phyloP scores from a whole-genome alignment of 2,113 vertebrate species.

The Cairina moschata region DNA sequence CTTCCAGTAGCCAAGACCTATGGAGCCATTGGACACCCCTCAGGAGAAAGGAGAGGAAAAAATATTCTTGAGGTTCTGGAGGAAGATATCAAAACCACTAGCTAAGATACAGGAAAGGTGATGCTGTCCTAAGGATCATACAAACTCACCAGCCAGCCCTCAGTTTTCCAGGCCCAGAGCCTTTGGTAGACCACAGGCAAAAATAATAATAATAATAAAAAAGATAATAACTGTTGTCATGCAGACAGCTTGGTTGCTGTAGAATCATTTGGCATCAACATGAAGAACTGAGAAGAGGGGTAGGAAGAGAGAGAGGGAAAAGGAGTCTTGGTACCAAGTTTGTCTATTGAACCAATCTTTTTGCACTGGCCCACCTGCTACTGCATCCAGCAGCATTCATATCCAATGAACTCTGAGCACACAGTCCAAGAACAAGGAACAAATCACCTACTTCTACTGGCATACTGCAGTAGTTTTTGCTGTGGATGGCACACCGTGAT shows the following conservation, averaged over 20 bases:
- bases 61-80: not conserved
- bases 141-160: not conserved
- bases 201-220: too few relatives aligned
- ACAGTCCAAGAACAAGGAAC: not conserved
- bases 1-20: not conserved
- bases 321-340: fast-evolving
- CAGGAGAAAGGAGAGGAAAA: not conserved
- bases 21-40: not conserved
- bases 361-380: not conserved
- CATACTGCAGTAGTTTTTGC: not conserved
- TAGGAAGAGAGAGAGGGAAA: too few relatives aligned
- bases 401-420: not conserved
- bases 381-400: not conserved
- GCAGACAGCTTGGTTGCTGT: not conserved
- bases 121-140: not conserved
- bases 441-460: not conserved
- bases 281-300: not conserved
- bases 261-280: not conserved
- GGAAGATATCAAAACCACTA: not conserved
- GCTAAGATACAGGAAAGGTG: not conserved
- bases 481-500: not conserved
- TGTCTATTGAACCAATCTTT: not conserved
- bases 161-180: not conserved
- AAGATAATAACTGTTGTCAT: not conserved
- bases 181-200: not conserved